Conservation (phyloP, 1,140 invertebrate genomes). For the Anastrepha obliqua region DNA sequence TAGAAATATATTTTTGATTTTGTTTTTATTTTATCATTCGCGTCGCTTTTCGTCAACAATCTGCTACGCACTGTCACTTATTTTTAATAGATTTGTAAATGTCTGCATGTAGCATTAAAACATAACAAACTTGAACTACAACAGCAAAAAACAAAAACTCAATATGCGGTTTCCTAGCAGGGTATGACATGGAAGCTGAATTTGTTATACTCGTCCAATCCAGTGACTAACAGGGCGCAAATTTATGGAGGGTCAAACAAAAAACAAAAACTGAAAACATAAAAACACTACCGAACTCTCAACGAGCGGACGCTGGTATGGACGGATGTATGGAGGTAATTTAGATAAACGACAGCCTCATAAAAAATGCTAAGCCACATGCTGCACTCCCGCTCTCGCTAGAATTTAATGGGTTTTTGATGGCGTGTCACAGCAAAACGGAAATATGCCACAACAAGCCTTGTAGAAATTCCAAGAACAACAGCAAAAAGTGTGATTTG, state of each 20-base stretch:
- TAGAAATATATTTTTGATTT: too few relatives aligned
- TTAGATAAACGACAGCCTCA: constrained; percentile 37
- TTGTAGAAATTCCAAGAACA: neutral
- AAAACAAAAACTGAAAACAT: neutral
- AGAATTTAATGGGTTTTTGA: constrained; percentile 41
- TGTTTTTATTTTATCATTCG: neutral
- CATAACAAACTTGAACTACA: neutral
- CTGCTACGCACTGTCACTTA: neutral
- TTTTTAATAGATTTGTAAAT: constrained; percentile 12
- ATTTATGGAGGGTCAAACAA: neutral
- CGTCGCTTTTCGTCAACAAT: neutral
- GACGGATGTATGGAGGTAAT: constrained; percentile 27
- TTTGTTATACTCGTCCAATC: neutral
- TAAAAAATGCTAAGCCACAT: constrained; percentile 35
- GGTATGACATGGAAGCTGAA: too few relatives aligned
- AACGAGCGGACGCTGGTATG: neutral
- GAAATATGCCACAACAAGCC: neutral
- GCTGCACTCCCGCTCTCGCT: neutral
- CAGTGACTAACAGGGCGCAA: neutral
- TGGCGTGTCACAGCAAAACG: constrained; percentile 36
- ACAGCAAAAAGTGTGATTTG: neutral
- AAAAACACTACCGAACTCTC: neutral
- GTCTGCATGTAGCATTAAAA: neutral
- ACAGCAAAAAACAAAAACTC: too few relatives aligned
- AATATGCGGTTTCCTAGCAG: too few relatives aligned